A percentile compares a stretch with the other conserved stretches of the same genome.
Conservation (phyloP, 2,888 invertebrate genomes). For the Rosalia funebris region DNA sequence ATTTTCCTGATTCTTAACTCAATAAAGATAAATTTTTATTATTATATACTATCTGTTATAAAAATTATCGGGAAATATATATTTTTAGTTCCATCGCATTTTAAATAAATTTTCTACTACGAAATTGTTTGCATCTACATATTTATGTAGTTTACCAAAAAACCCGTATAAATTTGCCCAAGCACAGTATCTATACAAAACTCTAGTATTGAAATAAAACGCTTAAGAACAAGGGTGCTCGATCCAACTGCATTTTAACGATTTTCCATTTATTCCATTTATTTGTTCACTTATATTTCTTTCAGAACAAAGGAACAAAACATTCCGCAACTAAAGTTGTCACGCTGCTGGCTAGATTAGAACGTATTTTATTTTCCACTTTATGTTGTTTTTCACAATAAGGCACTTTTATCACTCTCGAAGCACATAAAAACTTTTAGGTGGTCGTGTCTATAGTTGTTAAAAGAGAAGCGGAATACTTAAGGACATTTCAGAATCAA, state of each 20-base stretch:
- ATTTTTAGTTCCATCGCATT: too few species aligned
- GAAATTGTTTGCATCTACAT: too few species aligned
- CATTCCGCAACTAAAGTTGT: background rate
- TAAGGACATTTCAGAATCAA: too few species aligned
- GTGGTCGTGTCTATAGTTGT: background rate
- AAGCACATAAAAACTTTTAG: background rate
- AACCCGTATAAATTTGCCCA: too few species aligned
- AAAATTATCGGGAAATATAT: too few species aligned
- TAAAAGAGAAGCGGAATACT: too few species aligned
- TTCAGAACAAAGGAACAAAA: background rate
- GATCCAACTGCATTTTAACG: background rate
- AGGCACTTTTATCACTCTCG: background rate
- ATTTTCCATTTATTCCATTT: background rate
- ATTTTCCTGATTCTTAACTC: too few species aligned
- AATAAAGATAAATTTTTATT: too few species aligned
- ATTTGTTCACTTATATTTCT: background rate
- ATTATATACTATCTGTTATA: too few species aligned
- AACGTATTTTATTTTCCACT: background rate
- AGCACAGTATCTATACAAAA: too few species aligned
- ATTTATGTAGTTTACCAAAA: too few species aligned
- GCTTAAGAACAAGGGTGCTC: background rate
- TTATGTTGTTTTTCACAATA: background rate
- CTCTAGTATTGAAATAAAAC: background rate
- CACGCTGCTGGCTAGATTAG: background rate
- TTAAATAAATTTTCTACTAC: too few species aligned